Percentiles rank a stretch among this genome's conserved stretches.
Evolutionary conservation across 2,888 invertebrate species (phyloP).

Genomic region (Synergus japonicus): DNA sequence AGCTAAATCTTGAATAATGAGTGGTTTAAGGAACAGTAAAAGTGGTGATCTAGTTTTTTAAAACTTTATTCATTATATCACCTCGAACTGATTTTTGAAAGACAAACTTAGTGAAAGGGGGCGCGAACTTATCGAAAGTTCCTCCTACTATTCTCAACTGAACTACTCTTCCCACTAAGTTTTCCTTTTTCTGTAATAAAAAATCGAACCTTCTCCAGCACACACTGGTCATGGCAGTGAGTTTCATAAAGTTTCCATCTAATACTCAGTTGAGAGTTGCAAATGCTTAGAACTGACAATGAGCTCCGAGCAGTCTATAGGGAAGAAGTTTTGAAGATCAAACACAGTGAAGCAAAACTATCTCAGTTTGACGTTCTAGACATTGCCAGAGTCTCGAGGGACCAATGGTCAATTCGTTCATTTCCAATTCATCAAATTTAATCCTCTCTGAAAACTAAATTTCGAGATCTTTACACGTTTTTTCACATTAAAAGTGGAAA

Average conservation of each 20-base stretch:
- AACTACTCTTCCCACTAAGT: constrained; percentile 21
- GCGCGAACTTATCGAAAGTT: constrained; percentile 29
- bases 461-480: background rate
- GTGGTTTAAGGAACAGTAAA: background rate
- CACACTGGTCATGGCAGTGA: constrained; percentile 22
- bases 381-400: background rate
- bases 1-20: background rate
- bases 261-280: constrained; percentile 33
- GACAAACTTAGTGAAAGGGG: constrained; percentile 31
- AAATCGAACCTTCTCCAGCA: constrained; percentile 26
- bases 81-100: constrained; percentile 29
- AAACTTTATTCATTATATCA: constrained; percentile 36
- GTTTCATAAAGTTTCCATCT: constrained; percentile 40
- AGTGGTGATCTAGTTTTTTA: background rate
- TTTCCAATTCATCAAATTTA: constrained; percentile 6
- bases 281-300: constrained; percentile 26
- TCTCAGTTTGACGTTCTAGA: background rate
- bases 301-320: constrained; percentile 13
- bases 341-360: constrained; percentile 32
- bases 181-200: constrained; percentile 32
- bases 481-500: background rate
- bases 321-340: constrained; percentile 37
- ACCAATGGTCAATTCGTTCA: constrained; percentile 15
- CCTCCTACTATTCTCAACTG: background rate
- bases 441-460: constrained; percentile 1